These are phyloP conservation scores for Eudasyphora cyanicolor DNA, from an alignment of 2,888 invertebrate genomes.

Conservation along the genomic window DNA sequence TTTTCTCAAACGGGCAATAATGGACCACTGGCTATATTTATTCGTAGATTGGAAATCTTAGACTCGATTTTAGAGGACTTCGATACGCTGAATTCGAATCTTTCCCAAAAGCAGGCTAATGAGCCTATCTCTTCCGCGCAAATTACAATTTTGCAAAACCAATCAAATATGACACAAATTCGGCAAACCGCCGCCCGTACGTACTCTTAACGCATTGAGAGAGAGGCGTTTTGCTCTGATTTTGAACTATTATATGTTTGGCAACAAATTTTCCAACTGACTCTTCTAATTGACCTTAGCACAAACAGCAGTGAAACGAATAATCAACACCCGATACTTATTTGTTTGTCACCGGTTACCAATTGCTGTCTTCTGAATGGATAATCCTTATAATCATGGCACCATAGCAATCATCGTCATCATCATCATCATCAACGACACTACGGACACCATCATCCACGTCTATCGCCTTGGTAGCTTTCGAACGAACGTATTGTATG, in stretches of 20 bases:
- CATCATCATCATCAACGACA: conserved; percentile 14
- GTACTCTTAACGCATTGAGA: too few relatives aligned
- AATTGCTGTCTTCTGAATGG: conserved; percentile 38
- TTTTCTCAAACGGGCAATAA: too few relatives aligned
- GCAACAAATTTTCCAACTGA: conserved; percentile 11
- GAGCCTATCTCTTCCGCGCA: too few relatives aligned
- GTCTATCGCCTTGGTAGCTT: background rate
- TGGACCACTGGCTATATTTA: too few relatives aligned
- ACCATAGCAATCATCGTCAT: conserved; percentile 37
- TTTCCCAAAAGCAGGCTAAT: too few relatives aligned
- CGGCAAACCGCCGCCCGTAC: too few relatives aligned
- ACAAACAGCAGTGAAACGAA: background rate
- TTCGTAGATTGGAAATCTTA: too few relatives aligned
- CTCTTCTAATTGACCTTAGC: conserved; percentile 33
- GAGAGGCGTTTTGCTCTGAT: too few relatives aligned
- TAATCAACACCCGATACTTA: conserved; percentile 37
- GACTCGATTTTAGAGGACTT: too few relatives aligned
- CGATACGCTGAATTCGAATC: too few relatives aligned
- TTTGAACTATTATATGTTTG: conserved; percentile 9
- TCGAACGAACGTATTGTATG: background rate
- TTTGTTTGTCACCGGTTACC: conserved; percentile 11
- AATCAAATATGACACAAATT: too few relatives aligned
- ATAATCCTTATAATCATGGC: conserved; percentile 56
- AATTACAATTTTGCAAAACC: too few relatives aligned
- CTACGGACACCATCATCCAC: background rate